Evolutionary conservation across 2,113 vertebrate genomes (phyloP).

Genomic region (Passer domesticus): DNA sequence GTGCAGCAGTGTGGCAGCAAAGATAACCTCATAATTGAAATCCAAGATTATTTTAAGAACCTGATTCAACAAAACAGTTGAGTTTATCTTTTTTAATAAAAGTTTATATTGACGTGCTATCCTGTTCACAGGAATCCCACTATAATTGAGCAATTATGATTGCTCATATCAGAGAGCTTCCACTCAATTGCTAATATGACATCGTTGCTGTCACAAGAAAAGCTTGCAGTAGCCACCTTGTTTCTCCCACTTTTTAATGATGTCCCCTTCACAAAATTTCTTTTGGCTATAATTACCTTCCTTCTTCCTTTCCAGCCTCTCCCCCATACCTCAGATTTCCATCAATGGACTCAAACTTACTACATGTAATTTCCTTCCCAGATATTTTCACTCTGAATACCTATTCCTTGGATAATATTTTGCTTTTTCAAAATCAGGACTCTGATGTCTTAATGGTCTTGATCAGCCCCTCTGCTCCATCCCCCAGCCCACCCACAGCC

Average conservation of each 20-base stretch:
- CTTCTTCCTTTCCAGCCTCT: background rate
- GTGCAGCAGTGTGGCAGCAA: background rate
- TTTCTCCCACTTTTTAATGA: background rate
- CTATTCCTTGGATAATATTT: background rate
- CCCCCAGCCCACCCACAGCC: background rate
- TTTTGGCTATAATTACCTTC: background rate
- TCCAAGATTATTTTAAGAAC: background rate
- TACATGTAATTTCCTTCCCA: background rate
- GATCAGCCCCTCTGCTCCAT: background rate
- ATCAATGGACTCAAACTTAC: background rate
- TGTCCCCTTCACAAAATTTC: background rate
- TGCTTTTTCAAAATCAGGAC: background rate
- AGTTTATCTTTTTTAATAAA: background rate
- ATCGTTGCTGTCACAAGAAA: background rate
- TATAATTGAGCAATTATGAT: background rate
- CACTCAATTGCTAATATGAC: background rate
- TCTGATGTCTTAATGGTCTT: background rate
- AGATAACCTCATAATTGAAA: background rate
- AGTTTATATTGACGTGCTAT: background rate
- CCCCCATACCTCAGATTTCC: background rate
- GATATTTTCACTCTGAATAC: background rate
- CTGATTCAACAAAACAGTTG: background rate
- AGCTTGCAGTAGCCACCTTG: background rate
- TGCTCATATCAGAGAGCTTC: background rate
- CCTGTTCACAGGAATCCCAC: background rate